Evolutionary conservation across 2,113 vertebrate genomes (phyloP), one percentile per base, ranked within the genome.

Genomic region (Grammomys surdaster): DNA sequence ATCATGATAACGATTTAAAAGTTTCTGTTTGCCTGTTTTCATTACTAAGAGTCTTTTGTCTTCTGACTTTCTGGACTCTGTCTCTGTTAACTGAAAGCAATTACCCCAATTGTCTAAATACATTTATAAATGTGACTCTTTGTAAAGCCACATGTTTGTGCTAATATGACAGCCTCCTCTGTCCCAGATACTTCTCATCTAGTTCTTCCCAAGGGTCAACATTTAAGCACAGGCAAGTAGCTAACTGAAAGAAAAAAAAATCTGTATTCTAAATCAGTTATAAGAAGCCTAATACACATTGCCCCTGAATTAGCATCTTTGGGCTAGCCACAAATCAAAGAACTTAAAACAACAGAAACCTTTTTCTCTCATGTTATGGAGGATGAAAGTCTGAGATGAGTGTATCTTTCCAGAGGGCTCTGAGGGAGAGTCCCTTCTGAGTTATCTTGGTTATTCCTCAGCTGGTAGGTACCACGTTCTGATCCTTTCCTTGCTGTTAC

Each of bases 21-120:
- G 65, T 56, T 70, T 76, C 96, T 87, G 19, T 43, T 77, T 69
- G 88, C 9, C 24, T 72, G 28, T 76, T 91, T 91, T 80, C 20
- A 85, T 94, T 89, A 56, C 33, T 20, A 31, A 86, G 43, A 82
- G 36, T 46, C 58, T 36, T 81, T n/a, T 60, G 26, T 85, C 70
- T 63, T 78, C 70, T 54, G 65, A 92, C 60, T 93, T 84, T 60
- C 63, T 81, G 56, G 56, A 87, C 78, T 16, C 51, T 92, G 8
- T 72, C 90, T n/a, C 87, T 51, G 31, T 88, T 77, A 67, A 28
- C 58, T 5, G 33, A 22, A 88, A 13, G 40, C 0, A 92, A n/a
- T 19, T 43, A 43, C 69, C 88, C 65, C 88, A 48, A 56, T 86
- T 89, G 63, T 89, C 8, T 43, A 82, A 65, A 2, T n/a, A 76